These are phyloP conservation scores for Pristionchus maxplancki DNA, from an alignment of 2,888 invertebrate genomes.

Conservation along the genomic window DNA sequence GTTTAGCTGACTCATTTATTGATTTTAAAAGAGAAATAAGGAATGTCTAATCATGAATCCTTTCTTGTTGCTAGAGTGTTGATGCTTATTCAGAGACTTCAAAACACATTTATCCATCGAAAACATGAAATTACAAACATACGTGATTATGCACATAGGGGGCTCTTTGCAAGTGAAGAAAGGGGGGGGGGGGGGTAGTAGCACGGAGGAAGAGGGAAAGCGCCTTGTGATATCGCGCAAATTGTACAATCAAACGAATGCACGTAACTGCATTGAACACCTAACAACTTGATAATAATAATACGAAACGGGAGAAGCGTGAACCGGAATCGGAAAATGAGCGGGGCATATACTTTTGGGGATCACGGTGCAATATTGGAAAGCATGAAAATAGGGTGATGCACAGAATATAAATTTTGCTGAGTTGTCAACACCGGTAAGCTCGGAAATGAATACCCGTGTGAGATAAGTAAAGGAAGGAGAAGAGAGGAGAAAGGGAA, in stretches of 20 bases:
- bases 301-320: neutral
- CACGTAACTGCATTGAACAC: neutral
- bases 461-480: neutral
- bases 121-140: conserved; percentile 39
- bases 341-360: conserved; percentile 17
- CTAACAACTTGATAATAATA: conserved; percentile 7
- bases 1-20: too few species aligned
- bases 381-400: neutral
- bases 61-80: too few species aligned
- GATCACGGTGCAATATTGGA: conserved; percentile 13
- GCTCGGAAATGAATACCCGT: conserved; percentile 7
- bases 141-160: neutral
- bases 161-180: conserved; percentile 32
- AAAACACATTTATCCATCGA: neutral
- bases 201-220: conserved; percentile 10
- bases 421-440: conserved; percentile 33
- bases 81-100: too few species aligned
- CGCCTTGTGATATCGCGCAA: conserved; percentile 25
- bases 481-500: neutral
- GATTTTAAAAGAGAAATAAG: too few species aligned
- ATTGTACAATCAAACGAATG: conserved; percentile 1
- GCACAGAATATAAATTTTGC: conserved; percentile 8
- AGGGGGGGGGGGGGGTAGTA: neutral
- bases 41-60: too few species aligned
- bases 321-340: conserved; percentile 7